Evolutionary conservation across 2,113 vertebrate species (phyloP).

Genomic region (Antechinus stuartii): DNA sequence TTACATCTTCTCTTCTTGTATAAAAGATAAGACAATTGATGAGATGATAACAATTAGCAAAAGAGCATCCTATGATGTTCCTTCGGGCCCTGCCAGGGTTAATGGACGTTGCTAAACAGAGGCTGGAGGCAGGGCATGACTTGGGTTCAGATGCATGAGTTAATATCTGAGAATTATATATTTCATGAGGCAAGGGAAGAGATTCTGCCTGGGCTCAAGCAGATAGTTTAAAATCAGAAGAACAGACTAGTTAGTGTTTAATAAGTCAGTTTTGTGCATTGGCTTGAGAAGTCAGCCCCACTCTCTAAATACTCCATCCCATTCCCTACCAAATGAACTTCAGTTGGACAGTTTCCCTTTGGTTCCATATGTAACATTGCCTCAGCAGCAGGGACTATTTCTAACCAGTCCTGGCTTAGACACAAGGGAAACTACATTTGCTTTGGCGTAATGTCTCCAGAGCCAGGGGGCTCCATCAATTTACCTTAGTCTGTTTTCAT

Average conservation of each 20-base stretch:
- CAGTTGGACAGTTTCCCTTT: not conserved
- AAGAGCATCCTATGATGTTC: not conserved
- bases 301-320: not conserved
- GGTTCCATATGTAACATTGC: not conserved
- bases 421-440: not conserved
- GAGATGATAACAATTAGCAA: not conserved
- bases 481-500: not conserved
- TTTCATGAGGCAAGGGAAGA: not conserved
- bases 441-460: not conserved
- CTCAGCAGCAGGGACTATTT: not conserved
- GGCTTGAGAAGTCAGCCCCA: not conserved
- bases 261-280: not conserved
- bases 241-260: not conserved
- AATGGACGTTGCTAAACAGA: not conserved
- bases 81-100: not conserved
- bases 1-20: conserved; percentile 35
- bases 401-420: not conserved
- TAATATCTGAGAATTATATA: not conserved
- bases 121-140: not conserved
- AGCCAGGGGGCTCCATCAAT: not conserved
- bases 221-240: not conserved
- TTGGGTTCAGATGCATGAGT: not conserved
- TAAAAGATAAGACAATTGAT: not conserved
- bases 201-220: not conserved
- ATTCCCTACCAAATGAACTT: not conserved